A percentile compares a stretch with the other conserved stretches of the same genome.
Evolutionary conservation across 2,888 invertebrate genomes (phyloP).

Genomic region (Sphaerolaimus hirsutus): DNA sequence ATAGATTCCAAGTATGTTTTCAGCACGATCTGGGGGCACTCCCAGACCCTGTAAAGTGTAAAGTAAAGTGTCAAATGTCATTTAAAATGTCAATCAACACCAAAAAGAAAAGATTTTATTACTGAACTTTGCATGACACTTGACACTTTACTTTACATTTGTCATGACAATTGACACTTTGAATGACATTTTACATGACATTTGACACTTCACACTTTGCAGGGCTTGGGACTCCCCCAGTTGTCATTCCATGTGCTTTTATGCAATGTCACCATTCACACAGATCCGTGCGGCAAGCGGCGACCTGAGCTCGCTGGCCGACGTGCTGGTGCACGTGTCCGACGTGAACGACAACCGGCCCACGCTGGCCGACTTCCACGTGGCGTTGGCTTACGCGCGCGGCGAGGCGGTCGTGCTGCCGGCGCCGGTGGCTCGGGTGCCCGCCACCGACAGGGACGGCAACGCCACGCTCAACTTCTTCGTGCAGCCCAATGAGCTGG

Average conservation of each 20-base stretch:
- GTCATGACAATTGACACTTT: no score
- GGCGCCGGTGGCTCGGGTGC: not conserved
- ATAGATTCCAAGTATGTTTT: slow-evolving; percentile 40
- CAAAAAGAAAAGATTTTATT: no score
- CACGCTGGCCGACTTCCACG: slow-evolving; percentile 57
- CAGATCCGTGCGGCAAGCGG: slow-evolving; percentile 41
- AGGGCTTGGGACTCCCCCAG: no score
- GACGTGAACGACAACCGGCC: slow-evolving; percentile 67
- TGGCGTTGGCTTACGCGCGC: slow-evolving; percentile 57
- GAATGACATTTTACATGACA: no score
- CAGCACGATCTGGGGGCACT: no score
- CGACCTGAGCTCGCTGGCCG: slow-evolving; percentile 18
- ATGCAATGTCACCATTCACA: no score
- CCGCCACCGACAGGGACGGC: not conserved
- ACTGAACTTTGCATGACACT: no score
- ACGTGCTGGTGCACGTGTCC: slow-evolving; percentile 17
- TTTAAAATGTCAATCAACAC: no score
- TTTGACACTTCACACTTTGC: no score
- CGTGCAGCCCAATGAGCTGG: not conserved
- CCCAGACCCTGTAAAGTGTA: no score
- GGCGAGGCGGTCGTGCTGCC: not conserved
- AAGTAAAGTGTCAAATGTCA: no score
- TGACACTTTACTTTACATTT: no score
- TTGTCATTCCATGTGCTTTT: not conserved
- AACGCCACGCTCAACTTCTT: not conserved